Base-by-base conservation (phyloP, 2,113 vertebrate genomes). In the Tachysurus fulvidraco region DNA sequence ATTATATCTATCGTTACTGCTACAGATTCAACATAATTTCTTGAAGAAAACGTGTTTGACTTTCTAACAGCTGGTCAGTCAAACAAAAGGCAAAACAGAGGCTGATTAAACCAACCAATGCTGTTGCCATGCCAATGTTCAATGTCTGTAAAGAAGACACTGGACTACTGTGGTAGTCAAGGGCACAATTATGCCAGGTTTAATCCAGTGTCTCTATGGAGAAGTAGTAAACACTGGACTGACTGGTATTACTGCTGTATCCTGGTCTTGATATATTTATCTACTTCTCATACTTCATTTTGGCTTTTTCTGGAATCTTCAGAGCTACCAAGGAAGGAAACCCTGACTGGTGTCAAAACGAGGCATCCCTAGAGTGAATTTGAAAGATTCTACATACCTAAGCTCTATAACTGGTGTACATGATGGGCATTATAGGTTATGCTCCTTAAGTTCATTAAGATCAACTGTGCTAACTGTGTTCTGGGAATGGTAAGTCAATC, bases 61-160 rank as follows among this genome's bases (percentile, higher is more conserved):
- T 16, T n/a, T 77, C 6, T 52, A n/a, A 52, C 46, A 77, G 23
- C 50, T 28, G 74, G 13, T 16, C 23, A 77, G 13, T 52, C n/a
- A 13, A 76, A 14, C 12, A 76, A 54, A 54, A 77, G 50, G 73
- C 46, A 54, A 3, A 28, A 57, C 52, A 19, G 8, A 11, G 69
- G 41, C 36, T 46, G 69, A 44, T 46, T 52, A 50, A 78, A 17
- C 30, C 8, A 19, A 19, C 19, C 57, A 44, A 14, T 14, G 6
- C 30, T 60, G 55, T 81, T 81, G 28, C 77, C 28, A 80, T 80
- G 54, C 77, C 77, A 80, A 41, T 59, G 28, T 44, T 11, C 28
- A 59, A 80, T 59, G 55, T 41, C 9, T 41, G 0, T 36, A 8
- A 1, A 23, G 23, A 41, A 41, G 16, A 59, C 36, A 80, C 28